Evolutionary conservation across 1,140 invertebrate genomes (phyloP), one percentile per base, ranked within the genome.

Genomic region (Pogonomyrmex californicus): DNA sequence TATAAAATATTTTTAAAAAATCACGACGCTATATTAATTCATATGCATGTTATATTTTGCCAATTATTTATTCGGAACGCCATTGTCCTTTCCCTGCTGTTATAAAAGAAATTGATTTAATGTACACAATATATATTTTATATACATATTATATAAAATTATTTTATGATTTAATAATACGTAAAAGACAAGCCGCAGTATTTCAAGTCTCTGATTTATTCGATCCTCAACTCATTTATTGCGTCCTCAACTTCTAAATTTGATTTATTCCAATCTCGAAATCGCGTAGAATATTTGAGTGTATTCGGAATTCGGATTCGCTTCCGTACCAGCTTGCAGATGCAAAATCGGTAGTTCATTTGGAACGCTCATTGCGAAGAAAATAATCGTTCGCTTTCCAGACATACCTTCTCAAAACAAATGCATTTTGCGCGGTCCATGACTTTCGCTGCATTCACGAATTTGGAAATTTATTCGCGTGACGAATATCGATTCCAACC

Each of bases 401-500:
- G 49, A 58, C 77, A 38, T 54, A 44, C 17, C 10, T 47, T 3
- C 33, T 73, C 30, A 17, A 47, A 17, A 7, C 10, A 23, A 71
- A 23, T 58, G 41, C 41, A 60, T 73, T 82, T 82, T 33, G 36
- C 66, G 38, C 17, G 12, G 65, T 51, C 38, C 54, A 10, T 30
- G 58, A 85, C 14, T 89, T 89, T 77, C 62, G 62, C 12, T 14
- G 44, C 33, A 47, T 70, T 56, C 36, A 77, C 87, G 82, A 89
- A 89, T 86, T 89, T 85, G 66, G 58, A 54, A 82, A 89, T 86
- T 90, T 73, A 89, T 89, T 89, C 78, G 49, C 75, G n/a, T 85
- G 51, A 56, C 85, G 70, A 82, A 86, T 81, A 87, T 86, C 77
- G 71, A 89, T 56, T 30, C 10, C n/a, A 10, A 23, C 44, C 49